phyloP scores from a whole-genome alignment of 2,113 vertebrate genomes.

The Rana temporaria region DNA sequence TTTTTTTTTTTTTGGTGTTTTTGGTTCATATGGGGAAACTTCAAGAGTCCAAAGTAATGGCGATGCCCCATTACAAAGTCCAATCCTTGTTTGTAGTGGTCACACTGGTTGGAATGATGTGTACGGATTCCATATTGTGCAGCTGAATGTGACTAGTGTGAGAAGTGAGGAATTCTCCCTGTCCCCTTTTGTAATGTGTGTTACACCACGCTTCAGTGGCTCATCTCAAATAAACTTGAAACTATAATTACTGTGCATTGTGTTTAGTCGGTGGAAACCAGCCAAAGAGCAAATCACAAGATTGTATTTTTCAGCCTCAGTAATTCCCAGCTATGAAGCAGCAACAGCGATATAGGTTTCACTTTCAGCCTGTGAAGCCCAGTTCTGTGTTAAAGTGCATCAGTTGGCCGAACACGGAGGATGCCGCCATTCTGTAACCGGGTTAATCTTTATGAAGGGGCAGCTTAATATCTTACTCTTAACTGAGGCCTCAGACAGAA shows the following conservation, averaged over 20 bases:
- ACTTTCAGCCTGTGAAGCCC: neutral
- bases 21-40: no score
- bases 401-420: neutral
- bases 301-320: constrained; percentile 55
- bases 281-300: constrained; percentile 64
- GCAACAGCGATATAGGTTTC: constrained; percentile 33
- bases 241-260: constrained; percentile 42
- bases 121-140: neutral
- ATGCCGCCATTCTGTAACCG: neutral
- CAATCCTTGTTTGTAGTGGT: neutral
- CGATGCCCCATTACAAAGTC: neutral
- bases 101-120: neutral
- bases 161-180: neutral
- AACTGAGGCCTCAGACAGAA: no score
- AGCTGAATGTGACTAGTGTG: neutral
- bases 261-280: constrained; percentile 60
- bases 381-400: neutral
- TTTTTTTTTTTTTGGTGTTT: no score
- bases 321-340: constrained; percentile 28
- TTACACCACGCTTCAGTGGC: constrained; percentile 4
- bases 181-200: neutral
- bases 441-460: no score
- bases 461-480: no score
- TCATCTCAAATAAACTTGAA: neutral
- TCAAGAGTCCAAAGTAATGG: no score